A percentile compares a stretch with the other conserved stretches of the same genome.
These are phyloP conservation scores for Nasonia longicornis DNA, from an alignment of 1,140 invertebrate species.

Conservation along the genomic window DNA sequence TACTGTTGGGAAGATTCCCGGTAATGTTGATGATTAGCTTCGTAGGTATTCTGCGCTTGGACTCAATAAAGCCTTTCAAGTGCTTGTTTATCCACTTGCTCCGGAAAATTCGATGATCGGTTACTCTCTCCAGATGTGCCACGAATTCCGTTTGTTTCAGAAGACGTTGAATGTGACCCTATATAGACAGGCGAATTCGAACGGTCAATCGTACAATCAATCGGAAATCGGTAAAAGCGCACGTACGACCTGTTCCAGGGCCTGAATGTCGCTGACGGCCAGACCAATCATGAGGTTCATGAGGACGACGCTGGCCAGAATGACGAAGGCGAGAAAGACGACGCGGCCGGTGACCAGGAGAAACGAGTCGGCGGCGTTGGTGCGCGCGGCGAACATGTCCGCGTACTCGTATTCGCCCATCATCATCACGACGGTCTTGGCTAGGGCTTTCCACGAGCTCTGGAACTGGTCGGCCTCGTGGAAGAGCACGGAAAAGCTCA, in stretches of 20 bases:
- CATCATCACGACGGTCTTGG: slow-evolving; percentile 73
- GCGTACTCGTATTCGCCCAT: slow-evolving; percentile 73
- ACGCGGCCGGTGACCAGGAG: slow-evolving; percentile 64
- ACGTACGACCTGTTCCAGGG: background rate
- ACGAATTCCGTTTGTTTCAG: background rate
- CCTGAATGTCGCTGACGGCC: background rate
- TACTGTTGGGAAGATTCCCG: background rate
- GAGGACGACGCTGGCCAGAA: slow-evolving; percentile 75
- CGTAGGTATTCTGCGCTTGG: background rate
- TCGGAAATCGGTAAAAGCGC: background rate
- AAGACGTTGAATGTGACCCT: background rate
- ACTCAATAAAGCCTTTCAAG: background rate
- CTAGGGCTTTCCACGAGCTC: slow-evolving; percentile 61
- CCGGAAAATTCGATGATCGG: background rate
- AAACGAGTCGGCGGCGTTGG: slow-evolving; percentile 31
- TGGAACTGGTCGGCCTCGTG: slow-evolving; percentile 63
- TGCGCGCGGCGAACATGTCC: slow-evolving; percentile 55
- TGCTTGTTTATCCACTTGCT: background rate
- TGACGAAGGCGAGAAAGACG: slow-evolving; percentile 73
- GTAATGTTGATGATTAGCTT: background rate
- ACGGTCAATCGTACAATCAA: background rate
- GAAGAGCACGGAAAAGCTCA: slow-evolving; percentile 71
- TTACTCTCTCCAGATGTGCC: background rate
- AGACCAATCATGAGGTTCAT: slow-evolving; percentile 26
- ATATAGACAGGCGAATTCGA: background rate